Conservation (phyloP, 2,113 vertebrate species). For the Pelvicachromis taeniatus region DNA sequence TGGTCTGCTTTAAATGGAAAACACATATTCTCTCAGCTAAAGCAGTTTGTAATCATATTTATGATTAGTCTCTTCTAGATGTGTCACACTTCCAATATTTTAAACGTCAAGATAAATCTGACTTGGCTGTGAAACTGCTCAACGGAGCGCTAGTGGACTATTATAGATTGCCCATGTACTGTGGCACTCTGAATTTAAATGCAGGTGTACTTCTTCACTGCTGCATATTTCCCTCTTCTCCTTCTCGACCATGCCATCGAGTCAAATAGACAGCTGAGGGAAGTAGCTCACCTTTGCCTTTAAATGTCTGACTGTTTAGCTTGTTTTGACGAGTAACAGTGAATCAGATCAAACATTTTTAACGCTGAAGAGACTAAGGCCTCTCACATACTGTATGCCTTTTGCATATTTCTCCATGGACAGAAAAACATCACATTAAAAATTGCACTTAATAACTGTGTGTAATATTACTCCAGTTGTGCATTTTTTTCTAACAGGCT, state of each 20-base stretch:
- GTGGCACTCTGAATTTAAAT: conserved; percentile 46
- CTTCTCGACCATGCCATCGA: conserved; percentile 31
- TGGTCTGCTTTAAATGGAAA: not conserved
- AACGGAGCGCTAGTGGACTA: conserved; percentile 32
- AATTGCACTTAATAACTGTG: not conserved
- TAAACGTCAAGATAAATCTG: conserved; percentile 1
- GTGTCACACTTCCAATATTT: not conserved
- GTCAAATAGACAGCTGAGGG: conserved; percentile 18
- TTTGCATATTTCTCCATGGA: not conserved
- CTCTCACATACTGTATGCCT: not conserved
- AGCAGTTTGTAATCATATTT: not conserved
- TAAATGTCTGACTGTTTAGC: not conserved
- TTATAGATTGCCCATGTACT: conserved; percentile 20
- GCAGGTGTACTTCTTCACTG: conserved; percentile 27
- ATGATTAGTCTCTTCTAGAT: not conserved
- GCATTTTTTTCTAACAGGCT: not conserved
- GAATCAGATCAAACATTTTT: not conserved
- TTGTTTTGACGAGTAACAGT: conserved; percentile 7
- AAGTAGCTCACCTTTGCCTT: conserved; percentile 7
- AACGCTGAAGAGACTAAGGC: not conserved
- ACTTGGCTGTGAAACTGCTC: conserved; percentile 16
- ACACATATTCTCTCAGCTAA: not conserved
- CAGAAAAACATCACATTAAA: not conserved
- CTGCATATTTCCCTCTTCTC: conserved; percentile 28
- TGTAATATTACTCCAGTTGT: not conserved